Evolutionary conservation across 2,888 invertebrate species (phyloP).

Genomic region (Drosophila paucipuncta): DNA sequence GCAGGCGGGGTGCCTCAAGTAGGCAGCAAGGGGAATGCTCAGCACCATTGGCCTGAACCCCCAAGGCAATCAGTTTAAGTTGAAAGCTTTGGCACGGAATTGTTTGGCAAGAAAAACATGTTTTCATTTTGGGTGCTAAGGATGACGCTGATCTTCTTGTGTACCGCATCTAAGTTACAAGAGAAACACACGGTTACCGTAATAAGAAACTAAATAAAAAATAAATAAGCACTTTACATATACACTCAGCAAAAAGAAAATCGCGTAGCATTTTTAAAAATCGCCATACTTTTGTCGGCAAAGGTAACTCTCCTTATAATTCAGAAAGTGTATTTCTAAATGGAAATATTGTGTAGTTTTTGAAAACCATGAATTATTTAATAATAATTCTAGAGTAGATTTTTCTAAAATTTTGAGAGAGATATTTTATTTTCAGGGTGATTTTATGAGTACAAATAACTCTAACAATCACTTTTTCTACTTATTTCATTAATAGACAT

Average conservation of each 20-base stretch:
- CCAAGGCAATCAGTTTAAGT: constrained; percentile 64
- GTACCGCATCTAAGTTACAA: constrained; percentile 24
- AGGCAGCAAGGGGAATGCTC: constrained; percentile 2
- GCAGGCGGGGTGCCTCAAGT: constrained; percentile 28
- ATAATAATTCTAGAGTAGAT: neutral
- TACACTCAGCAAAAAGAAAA: neutral
- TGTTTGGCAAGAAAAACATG: constrained; percentile 36
- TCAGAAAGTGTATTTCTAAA: neutral
- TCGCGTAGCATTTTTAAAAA: neutral
- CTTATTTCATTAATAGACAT: neutral
- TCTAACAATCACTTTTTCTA: neutral
- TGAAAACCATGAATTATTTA: neutral
- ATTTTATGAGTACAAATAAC: neutral
- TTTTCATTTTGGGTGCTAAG: constrained; percentile 36
- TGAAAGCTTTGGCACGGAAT: constrained; percentile 30
- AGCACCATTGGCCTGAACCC: constrained; percentile 37
- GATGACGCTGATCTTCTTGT: constrained; percentile 33
- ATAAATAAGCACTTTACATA: neutral
- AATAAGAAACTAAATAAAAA: constrained; percentile 52
- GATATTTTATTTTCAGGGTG: neutral
- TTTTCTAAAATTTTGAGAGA: neutral
- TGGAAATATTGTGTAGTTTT: neutral
- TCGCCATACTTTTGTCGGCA: neutral
- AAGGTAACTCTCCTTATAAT: neutral
- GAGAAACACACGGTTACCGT: constrained; percentile 41